Evolutionary conservation across 2,113 vertebrate species (phyloP).

Genomic region (Sinocyclocheilus rhinocerous): DNA sequence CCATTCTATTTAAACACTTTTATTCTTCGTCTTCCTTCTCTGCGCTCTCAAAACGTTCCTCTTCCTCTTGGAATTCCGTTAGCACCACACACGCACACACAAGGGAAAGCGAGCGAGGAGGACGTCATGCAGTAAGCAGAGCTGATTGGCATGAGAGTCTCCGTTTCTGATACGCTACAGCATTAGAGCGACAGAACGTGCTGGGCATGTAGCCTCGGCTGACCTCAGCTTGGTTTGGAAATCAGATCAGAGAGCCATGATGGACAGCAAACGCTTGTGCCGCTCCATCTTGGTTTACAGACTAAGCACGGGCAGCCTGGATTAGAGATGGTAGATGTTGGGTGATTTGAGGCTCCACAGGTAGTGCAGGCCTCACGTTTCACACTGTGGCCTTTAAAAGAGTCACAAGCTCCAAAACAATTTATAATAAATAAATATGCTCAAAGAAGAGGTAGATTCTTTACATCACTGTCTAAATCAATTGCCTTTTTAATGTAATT

Average conservation of each 20-base stretch:
- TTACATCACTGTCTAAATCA: background rate
- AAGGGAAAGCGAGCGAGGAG: no score
- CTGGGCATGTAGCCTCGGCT: background rate
- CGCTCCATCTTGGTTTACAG: constrained; percentile 24
- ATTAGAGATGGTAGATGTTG: constrained; percentile 17
- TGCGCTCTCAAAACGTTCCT: background rate
- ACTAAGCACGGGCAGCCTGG: background rate
- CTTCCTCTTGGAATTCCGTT: background rate
- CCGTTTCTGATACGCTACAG: background rate
- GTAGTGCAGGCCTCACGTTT: background rate
- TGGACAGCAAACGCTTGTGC: background rate
- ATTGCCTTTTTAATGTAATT: background rate
- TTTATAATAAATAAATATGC: no score
- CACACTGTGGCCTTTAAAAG: constrained; percentile 3
- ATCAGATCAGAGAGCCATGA: constrained; percentile 39
- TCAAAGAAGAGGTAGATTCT: no score
- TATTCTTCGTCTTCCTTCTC: constrained; percentile 27
- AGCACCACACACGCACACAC: no score
- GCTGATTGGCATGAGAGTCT: background rate
- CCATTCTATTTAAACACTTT: constrained; percentile 56
- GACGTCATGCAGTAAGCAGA: no score
- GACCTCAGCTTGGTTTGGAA: constrained; percentile 13
- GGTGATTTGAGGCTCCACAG: constrained; percentile 2
- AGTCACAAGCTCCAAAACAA: background rate
- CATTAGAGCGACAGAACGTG: no score